A percentile compares a stretch with the other conserved stretches of the same genome.
These are phyloP conservation scores for Pedetes capensis DNA, from an alignment of 2,113 vertebrate species.

Conservation along the genomic window DNA sequence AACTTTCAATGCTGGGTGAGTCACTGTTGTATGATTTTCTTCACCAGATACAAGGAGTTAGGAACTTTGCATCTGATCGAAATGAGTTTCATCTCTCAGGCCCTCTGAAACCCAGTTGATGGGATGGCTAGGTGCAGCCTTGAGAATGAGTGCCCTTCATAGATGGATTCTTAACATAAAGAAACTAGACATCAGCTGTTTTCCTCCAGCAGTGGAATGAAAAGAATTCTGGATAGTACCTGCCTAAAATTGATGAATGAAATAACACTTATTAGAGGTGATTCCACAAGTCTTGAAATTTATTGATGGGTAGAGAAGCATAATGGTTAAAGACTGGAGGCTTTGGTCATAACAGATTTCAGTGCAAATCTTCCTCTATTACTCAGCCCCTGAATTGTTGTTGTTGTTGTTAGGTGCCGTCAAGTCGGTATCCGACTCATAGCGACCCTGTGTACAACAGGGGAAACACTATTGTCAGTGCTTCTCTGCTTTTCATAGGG, in stretches of 20 bases:
- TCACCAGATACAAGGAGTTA: neutral
- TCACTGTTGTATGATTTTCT: neutral
- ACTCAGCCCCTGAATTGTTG: neutral
- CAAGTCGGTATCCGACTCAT: too few species aligned
- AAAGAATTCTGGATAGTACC: neutral
- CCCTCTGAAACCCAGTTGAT: neutral
- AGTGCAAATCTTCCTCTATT: neutral
- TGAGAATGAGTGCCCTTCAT: neutral
- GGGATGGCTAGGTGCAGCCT: neutral
- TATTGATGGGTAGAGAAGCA: neutral
- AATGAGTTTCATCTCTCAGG: neutral
- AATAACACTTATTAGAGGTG: neutral
- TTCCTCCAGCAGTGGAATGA: neutral
- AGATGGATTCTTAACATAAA: slow-evolving; percentile 15
- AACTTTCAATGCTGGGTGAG: neutral
- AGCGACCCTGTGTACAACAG: too few species aligned
- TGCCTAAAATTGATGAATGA: neutral
- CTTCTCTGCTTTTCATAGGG: too few species aligned
- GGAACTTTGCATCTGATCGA: neutral
- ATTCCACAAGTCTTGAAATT: neutral
- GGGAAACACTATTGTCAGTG: too few species aligned
- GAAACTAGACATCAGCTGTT: neutral
- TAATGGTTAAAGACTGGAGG: neutral
- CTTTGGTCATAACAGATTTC: neutral
- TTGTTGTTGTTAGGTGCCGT: too few species aligned